These are phyloP conservation scores for Diadema setosum DNA, from an alignment of 35 echinoderm and acorn worm genomes.

Conservation along the genomic window DNA sequence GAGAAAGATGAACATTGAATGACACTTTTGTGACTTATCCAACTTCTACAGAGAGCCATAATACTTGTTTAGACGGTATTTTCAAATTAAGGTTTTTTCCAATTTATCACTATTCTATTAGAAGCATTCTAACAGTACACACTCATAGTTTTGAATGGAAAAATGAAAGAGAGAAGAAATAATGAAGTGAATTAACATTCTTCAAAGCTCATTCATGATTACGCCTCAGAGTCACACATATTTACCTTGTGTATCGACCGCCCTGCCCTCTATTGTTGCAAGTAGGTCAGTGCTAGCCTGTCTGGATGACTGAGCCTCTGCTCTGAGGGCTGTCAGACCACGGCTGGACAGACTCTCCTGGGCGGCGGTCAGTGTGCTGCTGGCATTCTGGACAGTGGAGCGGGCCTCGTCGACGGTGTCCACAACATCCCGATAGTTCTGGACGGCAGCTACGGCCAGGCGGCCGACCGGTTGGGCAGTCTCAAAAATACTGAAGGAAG, in stretches of 20 bases:
- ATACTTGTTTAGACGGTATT: no score
- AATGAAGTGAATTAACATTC: no score
- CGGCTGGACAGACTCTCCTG: not conserved
- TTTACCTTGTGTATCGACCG: slow-evolving; percentile 49
- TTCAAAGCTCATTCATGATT: not conserved
- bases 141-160: no score
- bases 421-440: slow-evolving; percentile 50
- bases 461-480: slow-evolving; percentile 31
- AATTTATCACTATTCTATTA: no score
- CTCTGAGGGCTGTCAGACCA: not conserved
- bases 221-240: not conserved
- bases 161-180: no score
- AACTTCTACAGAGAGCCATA: no score
- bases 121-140: no score
- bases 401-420: slow-evolving; percentile 37
- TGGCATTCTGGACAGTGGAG: not conserved
- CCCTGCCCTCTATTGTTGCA: not conserved
- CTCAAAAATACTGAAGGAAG: slow-evolving; percentile 45
- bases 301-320: slow-evolving; percentile 11
- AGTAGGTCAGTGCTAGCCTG: slow-evolving; percentile 7
- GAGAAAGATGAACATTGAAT: no score
- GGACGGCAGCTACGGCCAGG: slow-evolving; percentile 47
- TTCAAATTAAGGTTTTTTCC: no score
- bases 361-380: slow-evolving; percentile 4
- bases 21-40: no score